phyloP scores from a whole-genome alignment of 2,113 vertebrate species.

The Phycodurus eques region DNA sequence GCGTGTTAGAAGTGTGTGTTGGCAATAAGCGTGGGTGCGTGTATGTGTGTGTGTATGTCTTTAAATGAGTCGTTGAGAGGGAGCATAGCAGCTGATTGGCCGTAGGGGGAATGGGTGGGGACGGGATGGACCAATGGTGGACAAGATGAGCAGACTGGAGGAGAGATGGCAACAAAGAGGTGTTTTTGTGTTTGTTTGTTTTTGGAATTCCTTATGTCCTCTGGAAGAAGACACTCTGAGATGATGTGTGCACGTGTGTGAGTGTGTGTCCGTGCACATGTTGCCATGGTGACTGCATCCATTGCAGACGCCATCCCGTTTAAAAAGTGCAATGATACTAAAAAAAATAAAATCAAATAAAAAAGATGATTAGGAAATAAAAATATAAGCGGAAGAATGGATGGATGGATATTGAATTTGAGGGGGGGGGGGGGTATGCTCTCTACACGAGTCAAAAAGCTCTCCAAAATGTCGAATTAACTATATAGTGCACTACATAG shows the following conservation, averaged over 20 bases:
- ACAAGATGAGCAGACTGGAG: background rate
- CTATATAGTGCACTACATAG: too few species aligned
- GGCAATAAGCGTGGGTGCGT: background rate
- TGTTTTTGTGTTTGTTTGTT: background rate
- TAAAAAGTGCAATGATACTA: background rate
- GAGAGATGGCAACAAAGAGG: background rate
- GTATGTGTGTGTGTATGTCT: background rate
- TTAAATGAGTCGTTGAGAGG: background rate
- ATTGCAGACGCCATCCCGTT: background rate
- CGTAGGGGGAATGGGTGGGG: background rate
- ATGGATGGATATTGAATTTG: too few species aligned
- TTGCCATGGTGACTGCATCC: constrained; percentile 8
- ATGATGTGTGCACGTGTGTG: background rate
- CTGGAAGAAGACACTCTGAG: background rate
- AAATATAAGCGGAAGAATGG: too few species aligned
- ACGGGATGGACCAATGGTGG: background rate
- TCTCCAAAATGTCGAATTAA: too few species aligned
- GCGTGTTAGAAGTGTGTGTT: background rate
- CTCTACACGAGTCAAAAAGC: too few species aligned
- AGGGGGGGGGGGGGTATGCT: too few species aligned
- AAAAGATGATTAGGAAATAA: background rate
- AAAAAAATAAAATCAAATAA: background rate
- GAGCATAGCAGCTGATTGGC: background rate
- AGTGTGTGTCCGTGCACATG: background rate
- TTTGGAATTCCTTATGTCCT: background rate